phyloP scores from a whole-genome alignment of 2,113 vertebrate species.

The Colius striatus region DNA sequence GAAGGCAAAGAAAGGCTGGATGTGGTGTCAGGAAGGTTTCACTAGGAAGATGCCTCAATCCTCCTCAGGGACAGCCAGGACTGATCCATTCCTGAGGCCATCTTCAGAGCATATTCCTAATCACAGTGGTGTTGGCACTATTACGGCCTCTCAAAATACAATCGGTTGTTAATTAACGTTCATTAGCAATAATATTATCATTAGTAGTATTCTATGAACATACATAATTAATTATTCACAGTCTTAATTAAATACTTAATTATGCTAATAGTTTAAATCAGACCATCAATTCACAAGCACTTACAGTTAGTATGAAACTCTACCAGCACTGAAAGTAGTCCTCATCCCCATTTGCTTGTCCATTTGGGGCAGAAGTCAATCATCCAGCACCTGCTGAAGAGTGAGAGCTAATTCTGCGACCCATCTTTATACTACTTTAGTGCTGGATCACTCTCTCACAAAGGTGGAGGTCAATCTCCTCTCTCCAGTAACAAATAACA shows the following conservation, averaged over 20 bases:
- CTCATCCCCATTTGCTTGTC: neutral
- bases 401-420: neutral
- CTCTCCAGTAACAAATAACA: too few species aligned
- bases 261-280: neutral
- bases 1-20: neutral
- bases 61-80: neutral
- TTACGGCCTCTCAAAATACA: neutral
- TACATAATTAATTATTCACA: conserved; percentile 39
- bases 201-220: neutral
- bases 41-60: neutral
- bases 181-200: conserved; percentile 33
- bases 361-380: neutral
- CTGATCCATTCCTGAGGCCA: fast-evolving
- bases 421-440: neutral
- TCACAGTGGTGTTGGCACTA: neutral
- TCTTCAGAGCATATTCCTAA: neutral
- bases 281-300: neutral
- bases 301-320: neutral
- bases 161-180: neutral
- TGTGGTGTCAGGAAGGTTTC: neutral
- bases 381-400: neutral
- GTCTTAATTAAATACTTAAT: conserved; percentile 48
- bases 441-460: too few species aligned
- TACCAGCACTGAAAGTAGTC: neutral
- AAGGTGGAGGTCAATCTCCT: too few species aligned